Evolutionary conservation across 1,140 invertebrate genomes (phyloP).

Genomic region (Zaprionus capensis): DNA sequence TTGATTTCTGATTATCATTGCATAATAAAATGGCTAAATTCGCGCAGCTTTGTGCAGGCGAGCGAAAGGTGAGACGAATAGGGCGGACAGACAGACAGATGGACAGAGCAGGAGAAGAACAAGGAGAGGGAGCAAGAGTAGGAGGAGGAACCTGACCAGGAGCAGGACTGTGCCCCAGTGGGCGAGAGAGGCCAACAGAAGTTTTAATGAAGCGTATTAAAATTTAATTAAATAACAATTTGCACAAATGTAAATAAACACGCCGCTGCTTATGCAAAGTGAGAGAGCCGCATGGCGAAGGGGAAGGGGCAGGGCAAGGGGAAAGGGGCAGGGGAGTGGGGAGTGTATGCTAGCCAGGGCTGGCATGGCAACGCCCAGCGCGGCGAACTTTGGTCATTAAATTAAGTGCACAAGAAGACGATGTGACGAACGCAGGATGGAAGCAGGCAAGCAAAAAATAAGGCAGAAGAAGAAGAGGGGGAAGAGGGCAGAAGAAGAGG

Average conservation of each 20-base stretch:
- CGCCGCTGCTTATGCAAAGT: conserved; percentile 71
- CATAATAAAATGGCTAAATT: conserved; percentile 70
- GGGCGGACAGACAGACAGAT: neutral
- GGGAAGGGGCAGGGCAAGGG: neutral
- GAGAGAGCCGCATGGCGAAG: neutral
- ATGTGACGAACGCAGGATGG: conserved; percentile 18
- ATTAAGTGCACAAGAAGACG: conserved; percentile 68
- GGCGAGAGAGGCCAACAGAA: conserved; percentile 47
- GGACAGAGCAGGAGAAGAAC: neutral
- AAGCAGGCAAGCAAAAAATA: neutral
- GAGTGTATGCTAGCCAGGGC: neutral
- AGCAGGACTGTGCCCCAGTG: neutral
- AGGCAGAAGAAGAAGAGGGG: neutral
- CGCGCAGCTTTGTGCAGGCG: conserved; percentile 13
- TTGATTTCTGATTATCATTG: conserved; percentile 81
- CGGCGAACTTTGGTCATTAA: conserved; percentile 79
- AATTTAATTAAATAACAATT: conserved; percentile 82
- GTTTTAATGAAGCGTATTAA: conserved; percentile 80
- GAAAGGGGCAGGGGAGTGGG: neutral
- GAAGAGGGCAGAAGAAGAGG: neutral
- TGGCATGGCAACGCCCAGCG: conserved; percentile 62
- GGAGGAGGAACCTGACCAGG: neutral
- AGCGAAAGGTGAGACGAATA: conserved; percentile 3
- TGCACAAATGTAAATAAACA: conserved; percentile 80
- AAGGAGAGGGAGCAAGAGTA: too few species aligned